Evolutionary conservation across 2,888 invertebrate species (phyloP).

Genomic region (Gortyna flavago): DNA sequence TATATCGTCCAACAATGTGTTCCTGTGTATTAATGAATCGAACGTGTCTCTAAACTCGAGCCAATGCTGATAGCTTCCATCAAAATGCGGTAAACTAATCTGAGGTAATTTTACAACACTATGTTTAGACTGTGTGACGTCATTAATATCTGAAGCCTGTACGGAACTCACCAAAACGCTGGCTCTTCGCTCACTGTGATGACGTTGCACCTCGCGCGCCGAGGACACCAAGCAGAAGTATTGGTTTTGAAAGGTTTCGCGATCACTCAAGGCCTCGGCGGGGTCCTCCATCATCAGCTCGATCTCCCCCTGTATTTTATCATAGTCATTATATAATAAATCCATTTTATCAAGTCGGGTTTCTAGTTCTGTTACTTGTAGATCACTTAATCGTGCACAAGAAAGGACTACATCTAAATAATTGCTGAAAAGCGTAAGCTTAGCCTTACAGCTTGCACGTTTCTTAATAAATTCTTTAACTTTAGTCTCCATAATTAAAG

Average conservation of each 20-base stretch:
- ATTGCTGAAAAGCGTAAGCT: constrained; percentile 16
- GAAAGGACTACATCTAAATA: constrained; percentile 10
- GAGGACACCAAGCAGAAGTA: constrained; percentile 16
- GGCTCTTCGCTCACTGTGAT: constrained; percentile 12
- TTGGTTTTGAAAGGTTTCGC: constrained; percentile 18
- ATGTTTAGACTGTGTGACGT: constrained; percentile 5
- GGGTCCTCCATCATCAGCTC: constrained; percentile 1
- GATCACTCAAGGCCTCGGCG: constrained; percentile 7
- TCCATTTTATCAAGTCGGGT: constrained; percentile 8
- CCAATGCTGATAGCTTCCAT: constrained; percentile 20
- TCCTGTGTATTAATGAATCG: no score
- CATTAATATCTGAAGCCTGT: background rate
- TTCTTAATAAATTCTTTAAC: constrained; percentile 4
- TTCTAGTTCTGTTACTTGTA: constrained; percentile 6
- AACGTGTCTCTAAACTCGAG: no score
- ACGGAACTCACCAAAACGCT: constrained; percentile 12
- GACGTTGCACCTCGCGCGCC: constrained; percentile 8
- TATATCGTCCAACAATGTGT: no score
- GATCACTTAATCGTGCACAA: background rate
- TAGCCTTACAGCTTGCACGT: constrained; percentile 12
- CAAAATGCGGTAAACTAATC: constrained; percentile 20
- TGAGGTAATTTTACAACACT: constrained; percentile 18
- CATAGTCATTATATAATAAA: constrained; percentile 6
- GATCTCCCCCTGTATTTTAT: constrained; percentile 15
- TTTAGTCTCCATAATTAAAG: constrained; percentile 11